Percentiles rank a stretch among this genome's conserved stretches.
These are phyloP conservation scores for Griposia aprilina DNA, from an alignment of 2,888 invertebrate genomes.

Conservation along the genomic window DNA sequence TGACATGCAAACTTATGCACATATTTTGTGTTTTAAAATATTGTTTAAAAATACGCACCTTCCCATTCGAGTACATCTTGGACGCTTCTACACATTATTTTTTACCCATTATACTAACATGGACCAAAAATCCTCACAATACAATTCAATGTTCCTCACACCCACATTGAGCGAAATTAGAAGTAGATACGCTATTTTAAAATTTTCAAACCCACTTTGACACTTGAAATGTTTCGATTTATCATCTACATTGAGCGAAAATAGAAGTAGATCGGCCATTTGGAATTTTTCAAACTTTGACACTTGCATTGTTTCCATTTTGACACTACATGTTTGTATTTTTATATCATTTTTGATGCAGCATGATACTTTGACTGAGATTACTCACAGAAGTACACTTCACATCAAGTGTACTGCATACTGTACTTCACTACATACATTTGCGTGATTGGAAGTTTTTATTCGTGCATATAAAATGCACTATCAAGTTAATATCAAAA, in stretches of 20 bases:
- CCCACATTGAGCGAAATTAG: slow-evolving; percentile 40
- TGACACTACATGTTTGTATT: slow-evolving; percentile 42
- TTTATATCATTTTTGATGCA: slow-evolving; percentile 13
- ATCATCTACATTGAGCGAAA: slow-evolving; percentile 20
- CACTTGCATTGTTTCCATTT: slow-evolving; percentile 38
- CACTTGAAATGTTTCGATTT: slow-evolving; percentile 10
- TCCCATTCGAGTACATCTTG: slow-evolving; percentile 33
- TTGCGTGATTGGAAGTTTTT: slow-evolving; percentile 1
- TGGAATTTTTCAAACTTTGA: slow-evolving; percentile 37
- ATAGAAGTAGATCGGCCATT: slow-evolving; percentile 56
- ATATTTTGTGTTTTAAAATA: slow-evolving; percentile 3
- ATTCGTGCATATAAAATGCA: slow-evolving; percentile 2
- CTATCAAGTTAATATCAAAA: slow-evolving; percentile 17
- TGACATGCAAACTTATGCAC: not conserved
- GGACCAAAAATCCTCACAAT: slow-evolving; percentile 20
- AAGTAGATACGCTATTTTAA: slow-evolving; percentile 21
- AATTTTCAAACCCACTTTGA: slow-evolving; percentile 2
- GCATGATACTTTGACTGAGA: slow-evolving; percentile 55
- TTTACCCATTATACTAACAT: slow-evolving; percentile 42
- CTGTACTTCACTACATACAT: slow-evolving; percentile 17
- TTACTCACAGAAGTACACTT: slow-evolving; percentile 53
- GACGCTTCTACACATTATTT: slow-evolving; percentile 40
- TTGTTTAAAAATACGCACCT: slow-evolving; percentile 24
- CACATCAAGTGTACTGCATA: slow-evolving; percentile 46
- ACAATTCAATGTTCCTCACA: slow-evolving; percentile 25